phyloP scores from a whole-genome alignment of 2,797 vertebrate genomes.

The Falco biarmicus region DNA sequence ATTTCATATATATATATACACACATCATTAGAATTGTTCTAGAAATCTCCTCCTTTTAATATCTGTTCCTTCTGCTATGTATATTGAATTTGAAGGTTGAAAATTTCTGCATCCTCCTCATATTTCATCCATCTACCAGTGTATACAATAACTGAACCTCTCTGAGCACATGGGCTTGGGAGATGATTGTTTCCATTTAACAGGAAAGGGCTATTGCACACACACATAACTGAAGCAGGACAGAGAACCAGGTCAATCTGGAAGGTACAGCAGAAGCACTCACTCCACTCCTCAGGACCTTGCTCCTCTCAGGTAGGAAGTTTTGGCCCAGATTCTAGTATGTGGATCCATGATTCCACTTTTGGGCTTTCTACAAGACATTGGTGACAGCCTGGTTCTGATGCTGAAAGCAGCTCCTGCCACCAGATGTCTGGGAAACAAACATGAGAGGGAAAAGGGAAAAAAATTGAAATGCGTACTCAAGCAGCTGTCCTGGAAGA shows the following conservation, averaged over 20 bases:
- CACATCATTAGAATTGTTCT: neutral
- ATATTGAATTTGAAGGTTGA: neutral
- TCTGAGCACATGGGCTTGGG: neutral
- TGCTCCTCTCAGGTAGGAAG: neutral
- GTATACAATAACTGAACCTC: neutral
- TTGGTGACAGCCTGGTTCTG: neutral
- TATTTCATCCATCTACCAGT: neutral
- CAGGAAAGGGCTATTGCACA: neutral
- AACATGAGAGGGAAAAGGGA: neutral
- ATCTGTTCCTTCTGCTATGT: neutral
- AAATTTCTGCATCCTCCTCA: neutral
- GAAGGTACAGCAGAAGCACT: neutral
- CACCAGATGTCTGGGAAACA: neutral
- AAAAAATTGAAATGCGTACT: neutral
- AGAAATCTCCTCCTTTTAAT: neutral
- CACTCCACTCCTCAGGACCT: neutral
- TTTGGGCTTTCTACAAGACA: neutral
- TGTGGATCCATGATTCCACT: neutral
- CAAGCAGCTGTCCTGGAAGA: neutral
- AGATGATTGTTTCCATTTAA: neutral
- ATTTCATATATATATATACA: neutral
- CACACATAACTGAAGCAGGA: neutral
- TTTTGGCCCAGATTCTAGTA: neutral
- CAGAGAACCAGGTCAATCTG: neutral
- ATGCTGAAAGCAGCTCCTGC: neutral